Conservation (phyloP, 2,888 invertebrate genomes). For the Synanthedon andrenaeformis region DNA sequence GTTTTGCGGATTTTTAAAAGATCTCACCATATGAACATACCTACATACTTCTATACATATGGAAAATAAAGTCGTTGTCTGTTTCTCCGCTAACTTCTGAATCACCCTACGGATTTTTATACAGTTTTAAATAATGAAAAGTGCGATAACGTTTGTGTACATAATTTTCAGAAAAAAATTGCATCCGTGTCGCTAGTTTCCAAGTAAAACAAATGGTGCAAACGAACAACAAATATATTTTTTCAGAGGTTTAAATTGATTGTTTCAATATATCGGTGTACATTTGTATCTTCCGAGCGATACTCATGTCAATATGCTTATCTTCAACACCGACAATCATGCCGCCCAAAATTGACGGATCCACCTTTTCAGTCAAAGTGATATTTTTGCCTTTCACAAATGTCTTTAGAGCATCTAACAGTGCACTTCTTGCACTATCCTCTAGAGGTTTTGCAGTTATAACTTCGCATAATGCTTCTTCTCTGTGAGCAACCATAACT, state of each 20-base stretch:
- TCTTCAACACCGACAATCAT: constrained; percentile 52
- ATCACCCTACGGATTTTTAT: too few species aligned
- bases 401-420: constrained; percentile 35
- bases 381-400: constrained; percentile 42
- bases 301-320: constrained; percentile 52
- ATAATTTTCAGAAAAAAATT: neutral
- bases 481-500: constrained; percentile 52
- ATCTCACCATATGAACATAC: too few species aligned
- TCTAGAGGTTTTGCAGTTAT: constrained; percentile 49
- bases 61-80: too few species aligned
- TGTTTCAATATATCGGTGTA: constrained; percentile 44
- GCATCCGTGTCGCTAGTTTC: neutral
- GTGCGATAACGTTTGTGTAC: too few species aligned
- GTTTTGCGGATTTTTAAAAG: too few species aligned
- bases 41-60: too few species aligned
- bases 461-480: constrained; percentile 49
- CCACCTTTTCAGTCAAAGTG: constrained; percentile 41
- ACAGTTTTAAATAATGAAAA: too few species aligned
- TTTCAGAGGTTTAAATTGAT: constrained; percentile 14
- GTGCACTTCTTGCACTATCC: constrained; percentile 17
- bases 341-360: constrained; percentile 43
- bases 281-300: constrained; percentile 38
- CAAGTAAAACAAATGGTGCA: neutral
- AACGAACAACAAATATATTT: neutral
- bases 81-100: too few species aligned